Evolutionary conservation across 2,113 vertebrate genomes (phyloP).

Genomic region (Crotophaga sulcirostris): DNA sequence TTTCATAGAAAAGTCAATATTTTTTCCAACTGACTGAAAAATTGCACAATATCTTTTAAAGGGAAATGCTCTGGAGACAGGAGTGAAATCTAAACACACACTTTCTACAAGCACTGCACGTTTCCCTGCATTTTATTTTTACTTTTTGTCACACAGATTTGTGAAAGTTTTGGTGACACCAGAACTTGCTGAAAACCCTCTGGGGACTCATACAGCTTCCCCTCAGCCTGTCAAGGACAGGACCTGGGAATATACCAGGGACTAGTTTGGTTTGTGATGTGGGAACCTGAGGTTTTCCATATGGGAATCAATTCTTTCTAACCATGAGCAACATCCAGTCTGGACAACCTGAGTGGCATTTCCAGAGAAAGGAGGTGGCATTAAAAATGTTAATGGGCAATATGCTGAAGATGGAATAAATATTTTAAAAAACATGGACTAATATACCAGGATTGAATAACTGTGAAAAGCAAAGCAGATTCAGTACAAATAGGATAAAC

Average conservation of each 20-base stretch:
- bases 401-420: rapidly evolving
- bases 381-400: background rate
- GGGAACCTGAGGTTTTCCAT: background rate
- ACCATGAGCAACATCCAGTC: background rate
- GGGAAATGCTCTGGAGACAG: background rate
- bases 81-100: too few relatives aligned
- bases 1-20: background rate
- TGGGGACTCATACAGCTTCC: background rate
- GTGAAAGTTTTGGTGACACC: background rate
- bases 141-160: background rate
- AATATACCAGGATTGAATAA: background rate
- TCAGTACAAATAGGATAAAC: background rate
- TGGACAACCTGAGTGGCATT: rapidly evolving
- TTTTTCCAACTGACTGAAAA: background rate
- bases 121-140: background rate
- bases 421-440: background rate
- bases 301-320: background rate
- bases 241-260: background rate
- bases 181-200: background rate
- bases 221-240: background rate
- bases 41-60: background rate
- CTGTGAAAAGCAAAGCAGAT: background rate
- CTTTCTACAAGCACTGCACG: background rate
- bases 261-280: rapidly evolving
- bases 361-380: background rate